Evolutionary conservation across 1,140 invertebrate species (phyloP).

Genomic region (Cyrtorhinus lividipennis): DNA sequence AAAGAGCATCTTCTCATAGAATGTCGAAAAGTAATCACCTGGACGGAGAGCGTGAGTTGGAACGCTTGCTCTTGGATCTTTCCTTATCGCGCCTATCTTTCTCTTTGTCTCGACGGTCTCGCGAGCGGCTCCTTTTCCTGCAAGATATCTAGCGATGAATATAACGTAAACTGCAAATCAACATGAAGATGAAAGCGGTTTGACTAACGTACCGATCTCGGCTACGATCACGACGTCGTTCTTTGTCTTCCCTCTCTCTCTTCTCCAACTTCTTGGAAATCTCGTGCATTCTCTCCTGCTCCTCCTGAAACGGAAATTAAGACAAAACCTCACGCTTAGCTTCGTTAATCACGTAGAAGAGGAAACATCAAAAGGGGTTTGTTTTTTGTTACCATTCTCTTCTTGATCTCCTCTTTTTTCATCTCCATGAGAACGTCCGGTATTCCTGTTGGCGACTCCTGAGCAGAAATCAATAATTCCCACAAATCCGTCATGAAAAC

Average conservation of each 20-base stretch:
- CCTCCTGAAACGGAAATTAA: slow-evolving; percentile 40
- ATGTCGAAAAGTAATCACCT: too few species aligned
- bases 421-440: slow-evolving; percentile 83
- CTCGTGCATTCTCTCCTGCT: slow-evolving; percentile 52
- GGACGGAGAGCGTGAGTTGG: slow-evolving; percentile 21
- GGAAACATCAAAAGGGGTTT: too few species aligned
- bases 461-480: slow-evolving; percentile 86
- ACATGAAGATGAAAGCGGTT: too few species aligned
- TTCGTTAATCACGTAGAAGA: too few species aligned
- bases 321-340: too few species aligned
- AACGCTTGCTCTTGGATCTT: slow-evolving; percentile 28
- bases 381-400: slow-evolving; percentile 56
- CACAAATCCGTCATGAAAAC: slow-evolving; percentile 96
- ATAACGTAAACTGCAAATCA: too few species aligned
- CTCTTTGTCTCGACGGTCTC: slow-evolving; percentile 28
- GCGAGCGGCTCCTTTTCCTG: slow-evolving; percentile 37
- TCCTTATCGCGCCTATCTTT: slow-evolving; percentile 28
- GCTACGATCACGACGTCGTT: slow-evolving; percentile 34
- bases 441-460: slow-evolving; percentile 87
- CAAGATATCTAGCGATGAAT: slow-evolving; percentile 12
- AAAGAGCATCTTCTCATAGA: too few species aligned
- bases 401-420: slow-evolving; percentile 94
- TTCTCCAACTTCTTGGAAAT: slow-evolving; percentile 36
- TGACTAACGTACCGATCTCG: slow-evolving; percentile 33
- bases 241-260: slow-evolving; percentile 33